phyloP scores from a whole-genome alignment of 2,888 invertebrate species.

The Exephanes ischioxanthus region DNA sequence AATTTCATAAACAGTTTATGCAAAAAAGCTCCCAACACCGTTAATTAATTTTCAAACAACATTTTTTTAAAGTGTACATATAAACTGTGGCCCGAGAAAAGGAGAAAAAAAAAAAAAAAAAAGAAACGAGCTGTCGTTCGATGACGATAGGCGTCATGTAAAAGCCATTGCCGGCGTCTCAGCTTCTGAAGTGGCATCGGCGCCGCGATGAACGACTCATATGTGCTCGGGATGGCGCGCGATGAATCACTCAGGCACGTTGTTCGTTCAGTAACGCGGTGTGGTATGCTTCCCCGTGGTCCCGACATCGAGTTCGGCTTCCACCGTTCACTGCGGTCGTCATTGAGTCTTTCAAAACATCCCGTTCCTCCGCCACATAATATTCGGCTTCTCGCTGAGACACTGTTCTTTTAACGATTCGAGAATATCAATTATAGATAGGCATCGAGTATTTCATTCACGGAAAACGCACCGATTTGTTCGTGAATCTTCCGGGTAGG shows the following conservation, averaged over 20 bases:
- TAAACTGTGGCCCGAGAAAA: not conserved
- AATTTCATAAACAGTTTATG: too few species aligned
- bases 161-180: constrained; percentile 53
- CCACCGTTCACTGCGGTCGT: not conserved
- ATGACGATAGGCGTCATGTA: constrained; percentile 33
- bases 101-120: constrained; percentile 22
- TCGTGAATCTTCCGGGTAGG: not conserved
- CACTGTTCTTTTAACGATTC: constrained; percentile 1
- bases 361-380: not conserved
- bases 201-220: constrained; percentile 58
- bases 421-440: constrained; percentile 10
- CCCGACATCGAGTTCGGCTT: not conserved
- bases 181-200: constrained; percentile 64
- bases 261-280: constrained; percentile 40
- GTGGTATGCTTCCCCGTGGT: constrained; percentile 2
- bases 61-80: not conserved
- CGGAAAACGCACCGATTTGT: not conserved
- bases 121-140: constrained; percentile 20
- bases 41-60: too few species aligned
- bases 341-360: constrained; percentile 31
- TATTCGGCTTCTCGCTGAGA: not conserved
- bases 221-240: constrained; percentile 33
- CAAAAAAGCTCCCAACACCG: too few species aligned
- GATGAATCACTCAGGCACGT: constrained; percentile 60
- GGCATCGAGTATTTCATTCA: not conserved